Conservation (phyloP, 2,113 vertebrate genomes). For the Corydoras sp. region DNA sequence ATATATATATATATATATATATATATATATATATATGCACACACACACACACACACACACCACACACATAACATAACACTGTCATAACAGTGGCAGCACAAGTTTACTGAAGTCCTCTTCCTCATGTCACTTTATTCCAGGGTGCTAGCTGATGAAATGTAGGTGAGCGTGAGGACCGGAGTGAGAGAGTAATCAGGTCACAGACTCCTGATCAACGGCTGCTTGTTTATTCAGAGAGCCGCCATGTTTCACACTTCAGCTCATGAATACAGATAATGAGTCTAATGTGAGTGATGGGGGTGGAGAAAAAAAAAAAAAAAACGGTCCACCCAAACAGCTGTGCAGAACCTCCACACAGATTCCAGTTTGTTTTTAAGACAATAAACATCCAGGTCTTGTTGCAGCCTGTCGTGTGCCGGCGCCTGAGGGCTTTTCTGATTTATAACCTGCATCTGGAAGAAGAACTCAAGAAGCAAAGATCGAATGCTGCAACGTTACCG, state of each 20-base stretch:
- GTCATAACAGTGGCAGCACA: too few relatives aligned
- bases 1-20: too few relatives aligned
- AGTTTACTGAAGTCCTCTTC: not conserved
- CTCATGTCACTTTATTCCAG: slow-evolving; percentile 17
- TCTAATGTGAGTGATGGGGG: slow-evolving; percentile 4
- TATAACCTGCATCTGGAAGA: slow-evolving; percentile 15
- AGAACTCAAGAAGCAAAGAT: not conserved
- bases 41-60: too few relatives aligned
- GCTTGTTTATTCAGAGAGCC: not conserved
- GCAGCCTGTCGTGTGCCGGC: not conserved
- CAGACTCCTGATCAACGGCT: slow-evolving; percentile 1
- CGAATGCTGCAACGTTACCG: not conserved
- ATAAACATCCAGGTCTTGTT: not conserved
- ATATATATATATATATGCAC: too few relatives aligned
- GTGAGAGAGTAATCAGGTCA: slow-evolving; percentile 28
- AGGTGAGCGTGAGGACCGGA: slow-evolving; percentile 18
- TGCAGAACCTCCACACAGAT: too few relatives aligned
- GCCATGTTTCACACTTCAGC: not conserved
- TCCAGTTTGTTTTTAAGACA: not conserved
- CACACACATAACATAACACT: too few relatives aligned
- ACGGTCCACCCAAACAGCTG: not conserved
- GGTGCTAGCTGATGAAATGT: slow-evolving; percentile 19
- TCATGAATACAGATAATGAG: slow-evolving; percentile 4
- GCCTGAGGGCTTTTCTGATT: slow-evolving; percentile 3
- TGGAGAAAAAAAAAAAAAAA: not conserved